phyloP scores from a whole-genome alignment of 2,888 invertebrate genomes.

The Drosophila borealis region DNA sequence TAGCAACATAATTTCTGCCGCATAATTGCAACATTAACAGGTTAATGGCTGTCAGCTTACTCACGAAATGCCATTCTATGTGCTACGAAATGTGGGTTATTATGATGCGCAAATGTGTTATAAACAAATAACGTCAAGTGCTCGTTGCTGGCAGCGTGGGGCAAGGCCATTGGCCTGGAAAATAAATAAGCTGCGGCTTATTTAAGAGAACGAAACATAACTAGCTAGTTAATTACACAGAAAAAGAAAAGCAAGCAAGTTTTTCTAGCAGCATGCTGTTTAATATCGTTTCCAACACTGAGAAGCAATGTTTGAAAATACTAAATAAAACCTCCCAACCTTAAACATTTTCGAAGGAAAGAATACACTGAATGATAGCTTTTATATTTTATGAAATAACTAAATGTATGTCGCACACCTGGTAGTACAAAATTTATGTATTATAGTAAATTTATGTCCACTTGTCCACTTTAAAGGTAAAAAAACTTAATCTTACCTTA shows the following conservation, averaged over 20 bases:
- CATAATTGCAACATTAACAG: conserved; percentile 79
- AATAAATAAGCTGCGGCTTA: conserved; percentile 16
- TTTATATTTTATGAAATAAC: too few relatives aligned
- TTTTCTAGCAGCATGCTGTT: not conserved
- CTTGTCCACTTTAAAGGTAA: too few relatives aligned
- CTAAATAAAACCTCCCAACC: too few relatives aligned
- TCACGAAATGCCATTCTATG: conserved; percentile 33
- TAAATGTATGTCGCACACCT: too few relatives aligned
- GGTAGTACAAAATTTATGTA: too few relatives aligned
- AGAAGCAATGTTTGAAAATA: too few relatives aligned
- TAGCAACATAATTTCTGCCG: conserved; percentile 67
- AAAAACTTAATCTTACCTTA: too few relatives aligned
- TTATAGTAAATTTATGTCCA: too few relatives aligned
- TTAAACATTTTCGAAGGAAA: too few relatives aligned
- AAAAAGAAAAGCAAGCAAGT: not conserved
- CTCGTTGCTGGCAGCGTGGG: not conserved
- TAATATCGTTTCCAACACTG: too few relatives aligned
- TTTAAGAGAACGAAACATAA: not conserved
- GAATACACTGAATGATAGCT: too few relatives aligned
- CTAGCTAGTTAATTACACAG: not conserved
- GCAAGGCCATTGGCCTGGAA: conserved; percentile 30
- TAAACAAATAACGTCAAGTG: conserved; percentile 64
- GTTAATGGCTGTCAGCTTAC: conserved; percentile 65
- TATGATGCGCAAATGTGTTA: conserved; percentile 74
- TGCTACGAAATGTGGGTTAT: conserved; percentile 51